A percentile compares a stretch with the other conserved stretches of the same genome.
phyloP scores from a whole-genome alignment of 2,113 vertebrate species.

The Zootoca vivipara region DNA sequence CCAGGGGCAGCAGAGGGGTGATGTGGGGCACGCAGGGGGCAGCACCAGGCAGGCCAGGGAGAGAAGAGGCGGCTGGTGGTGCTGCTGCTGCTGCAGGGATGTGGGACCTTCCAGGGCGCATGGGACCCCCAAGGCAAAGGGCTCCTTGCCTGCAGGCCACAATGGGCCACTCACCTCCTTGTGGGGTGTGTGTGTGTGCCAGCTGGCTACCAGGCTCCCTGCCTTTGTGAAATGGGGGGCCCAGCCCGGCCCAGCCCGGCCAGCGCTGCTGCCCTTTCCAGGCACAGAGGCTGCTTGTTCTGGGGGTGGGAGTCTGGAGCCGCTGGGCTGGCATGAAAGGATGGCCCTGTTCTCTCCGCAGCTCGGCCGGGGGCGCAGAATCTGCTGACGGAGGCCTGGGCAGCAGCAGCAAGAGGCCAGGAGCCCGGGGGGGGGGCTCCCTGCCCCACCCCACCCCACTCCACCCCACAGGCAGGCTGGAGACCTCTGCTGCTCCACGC shows the following conservation, averaged over 20 bases:
- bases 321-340: constrained; percentile 9
- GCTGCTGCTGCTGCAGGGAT: no score
- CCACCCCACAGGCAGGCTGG: background rate
- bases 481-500: background rate
- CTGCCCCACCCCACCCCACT: fast-evolving
- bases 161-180: background rate
- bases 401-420: background rate
- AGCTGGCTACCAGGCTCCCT: background rate
- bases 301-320: background rate
- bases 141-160: background rate
- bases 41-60: background rate
- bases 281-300: constrained; percentile 42
- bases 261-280: background rate
- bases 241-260: background rate
- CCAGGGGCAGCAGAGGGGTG: background rate
- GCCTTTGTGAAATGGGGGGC: background rate
- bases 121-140: background rate
- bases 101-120: no score
- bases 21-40: background rate
- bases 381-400: constrained; percentile 15
- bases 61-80: background rate
- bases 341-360: constrained; percentile 32
- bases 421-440: background rate
- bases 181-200: background rate
- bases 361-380: constrained; percentile 14